These are phyloP conservation scores for Phengaris alcon DNA, from an alignment of 2,888 invertebrate species.

Conservation along the genomic window DNA sequence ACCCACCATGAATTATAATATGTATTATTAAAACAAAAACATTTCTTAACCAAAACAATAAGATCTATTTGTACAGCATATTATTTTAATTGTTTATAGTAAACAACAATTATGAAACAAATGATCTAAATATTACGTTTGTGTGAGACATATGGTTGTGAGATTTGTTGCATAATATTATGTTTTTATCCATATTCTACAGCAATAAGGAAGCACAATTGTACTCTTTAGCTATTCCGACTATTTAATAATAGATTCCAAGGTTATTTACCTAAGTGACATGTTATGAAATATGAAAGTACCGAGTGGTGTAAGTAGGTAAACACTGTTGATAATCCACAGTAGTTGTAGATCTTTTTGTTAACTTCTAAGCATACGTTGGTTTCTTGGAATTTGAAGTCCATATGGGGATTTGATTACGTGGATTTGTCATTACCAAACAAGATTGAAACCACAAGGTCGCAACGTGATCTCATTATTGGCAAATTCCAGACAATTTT, in stretches of 20 bases:
- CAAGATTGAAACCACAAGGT: conserved; percentile 70
- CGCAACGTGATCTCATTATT: conserved; percentile 72
- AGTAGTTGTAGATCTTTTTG: neutral
- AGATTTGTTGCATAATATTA: conserved; percentile 13
- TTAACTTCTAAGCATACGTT: conserved; percentile 25
- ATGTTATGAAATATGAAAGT: conserved; percentile 25
- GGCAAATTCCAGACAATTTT: conserved; percentile 48
- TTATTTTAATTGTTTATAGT: neutral
- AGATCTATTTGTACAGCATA: neutral
- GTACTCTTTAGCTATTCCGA: neutral
- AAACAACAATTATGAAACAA: neutral
- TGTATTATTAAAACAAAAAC: no score
- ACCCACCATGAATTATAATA: neutral
- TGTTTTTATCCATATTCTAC: neutral
- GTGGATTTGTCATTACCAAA: conserved; percentile 57
- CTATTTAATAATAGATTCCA: conserved; percentile 22
- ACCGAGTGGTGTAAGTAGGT: neutral
- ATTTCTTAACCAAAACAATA: no score
- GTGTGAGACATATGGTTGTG: conserved; percentile 7
- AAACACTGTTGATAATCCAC: neutral
- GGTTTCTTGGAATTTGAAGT: conserved; percentile 32
- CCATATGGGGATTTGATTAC: conserved; percentile 51
- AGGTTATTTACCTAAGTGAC: conserved; percentile 23
- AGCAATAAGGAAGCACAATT: conserved; percentile 16
- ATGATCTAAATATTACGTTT: neutral